Base-by-base conservation (phyloP, 2,113 vertebrate genomes). In the Rhinopomastus cyanomelas region DNA sequence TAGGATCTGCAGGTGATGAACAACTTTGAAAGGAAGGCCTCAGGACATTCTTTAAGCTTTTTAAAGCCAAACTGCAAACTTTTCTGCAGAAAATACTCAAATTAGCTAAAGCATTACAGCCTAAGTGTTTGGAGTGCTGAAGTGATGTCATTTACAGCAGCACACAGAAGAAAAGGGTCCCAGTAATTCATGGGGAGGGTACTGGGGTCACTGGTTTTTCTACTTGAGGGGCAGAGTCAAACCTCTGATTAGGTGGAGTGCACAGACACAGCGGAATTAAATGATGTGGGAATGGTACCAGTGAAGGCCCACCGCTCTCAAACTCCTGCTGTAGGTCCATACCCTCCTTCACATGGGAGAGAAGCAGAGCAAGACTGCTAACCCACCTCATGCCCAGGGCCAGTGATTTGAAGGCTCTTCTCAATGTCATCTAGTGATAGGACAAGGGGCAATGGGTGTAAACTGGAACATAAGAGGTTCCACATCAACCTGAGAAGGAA, bases 251-350 rank as follows among this genome's bases (percentile, higher is more conserved):
- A 18, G 48, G 19, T 29, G 48, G 30, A 61, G 12, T 1, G 20
- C 5, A 13, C 57, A 75, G 75, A 25, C 75, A 19, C 0, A 0
- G 55, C 51, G 42, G 11, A 61, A 36, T 29, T 15, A 52, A 37
- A 53, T 1, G 2, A 27, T 20, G 16, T 19, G 13, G 42, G 16
- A 67, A 37, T 0, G 2, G 6, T 11, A 32, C 21, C n/a, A 15
- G 17, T 3, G 9, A 59, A 56, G 17, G 15, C 16, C 6, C 29
- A 7, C 8, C 6, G 57, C 51, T 65, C 56, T 62, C 64, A 44
- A 25, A 73, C 44, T 32, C 29, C 61, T 18, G 15, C 3, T 14
- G 26, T 20, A 60, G 32, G 19, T 60, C 29, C 30, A 5, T 12
- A 42, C 10, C n/a, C 34, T 65, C 30, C 62, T 55, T 16, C 60